phyloP scores from a whole-genome alignment of 2,113 vertebrate species.

The Lontra canadensis region DNA sequence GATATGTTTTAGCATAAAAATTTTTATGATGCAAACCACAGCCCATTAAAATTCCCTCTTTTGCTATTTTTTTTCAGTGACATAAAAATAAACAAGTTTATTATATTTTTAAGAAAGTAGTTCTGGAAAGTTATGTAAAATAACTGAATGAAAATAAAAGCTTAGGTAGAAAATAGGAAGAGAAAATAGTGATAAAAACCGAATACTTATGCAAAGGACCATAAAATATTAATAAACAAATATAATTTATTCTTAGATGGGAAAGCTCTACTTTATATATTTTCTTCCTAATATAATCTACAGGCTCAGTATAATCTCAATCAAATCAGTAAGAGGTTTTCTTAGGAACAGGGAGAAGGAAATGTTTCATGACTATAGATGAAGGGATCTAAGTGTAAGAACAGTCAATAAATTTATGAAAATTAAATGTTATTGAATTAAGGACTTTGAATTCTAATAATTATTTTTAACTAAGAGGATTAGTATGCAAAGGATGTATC shows the following conservation, averaged over 20 bases:
- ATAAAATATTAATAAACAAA: neutral
- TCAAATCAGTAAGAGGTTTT: neutral
- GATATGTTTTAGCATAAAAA: neutral
- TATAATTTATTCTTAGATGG: neutral
- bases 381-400: neutral
- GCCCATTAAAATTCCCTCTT: neutral
- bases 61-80: neutral
- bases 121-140: neutral
- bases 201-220: neutral
- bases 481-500: neutral
- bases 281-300: conserved; percentile 27
- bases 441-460: neutral
- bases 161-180: neutral
- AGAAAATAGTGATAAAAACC: neutral
- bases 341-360: neutral
- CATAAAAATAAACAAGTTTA: neutral
- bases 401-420: neutral
- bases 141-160: neutral
- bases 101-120: conserved; percentile 26
- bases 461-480: neutral
- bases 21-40: neutral
- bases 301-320: neutral
- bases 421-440: conserved; percentile 17
- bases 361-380: neutral
- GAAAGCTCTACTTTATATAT: neutral